phyloP scores from a whole-genome alignment of 2,797 vertebrate species.

The Brotula barbata region DNA sequence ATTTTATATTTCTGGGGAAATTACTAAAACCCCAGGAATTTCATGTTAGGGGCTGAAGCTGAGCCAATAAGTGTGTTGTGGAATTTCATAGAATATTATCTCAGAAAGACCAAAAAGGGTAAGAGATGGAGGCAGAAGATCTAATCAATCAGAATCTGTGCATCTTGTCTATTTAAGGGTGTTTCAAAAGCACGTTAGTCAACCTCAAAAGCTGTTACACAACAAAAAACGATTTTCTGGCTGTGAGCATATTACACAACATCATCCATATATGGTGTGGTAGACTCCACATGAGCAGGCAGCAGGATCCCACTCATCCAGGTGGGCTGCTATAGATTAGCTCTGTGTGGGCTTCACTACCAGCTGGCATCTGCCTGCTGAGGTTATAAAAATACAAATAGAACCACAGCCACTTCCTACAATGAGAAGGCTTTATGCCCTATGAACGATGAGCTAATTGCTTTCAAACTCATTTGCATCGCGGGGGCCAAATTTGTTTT shows the following conservation, averaged over 20 bases:
- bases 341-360: constrained; percentile 53
- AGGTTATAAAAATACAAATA: constrained; percentile 43
- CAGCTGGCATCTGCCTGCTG: constrained; percentile 44
- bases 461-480: constrained; percentile 3
- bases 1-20: constrained; percentile 3
- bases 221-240: constrained; percentile 61
- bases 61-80: neutral
- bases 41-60: neutral
- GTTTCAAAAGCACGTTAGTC: constrained; percentile 42
- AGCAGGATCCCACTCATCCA: constrained; percentile 61
- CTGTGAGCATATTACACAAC: constrained; percentile 54
- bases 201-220: constrained; percentile 53
- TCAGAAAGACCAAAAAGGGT: neutral
- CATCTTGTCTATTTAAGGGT: constrained; percentile 38
- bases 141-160: too few species aligned
- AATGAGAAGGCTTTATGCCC: constrained; percentile 33
- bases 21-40: neutral
- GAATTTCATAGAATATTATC: too few species aligned
- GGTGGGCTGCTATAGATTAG: constrained; percentile 63
- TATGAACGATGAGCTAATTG: constrained; percentile 20
- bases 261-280: constrained; percentile 54
- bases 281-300: constrained; percentile 41
- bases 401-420: constrained; percentile 17
- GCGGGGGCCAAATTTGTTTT: neutral
- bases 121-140: too few species aligned